Evolutionary conservation across 2,888 invertebrate species (phyloP).

Genomic region (Caenorhabditis wallacei): DNA sequence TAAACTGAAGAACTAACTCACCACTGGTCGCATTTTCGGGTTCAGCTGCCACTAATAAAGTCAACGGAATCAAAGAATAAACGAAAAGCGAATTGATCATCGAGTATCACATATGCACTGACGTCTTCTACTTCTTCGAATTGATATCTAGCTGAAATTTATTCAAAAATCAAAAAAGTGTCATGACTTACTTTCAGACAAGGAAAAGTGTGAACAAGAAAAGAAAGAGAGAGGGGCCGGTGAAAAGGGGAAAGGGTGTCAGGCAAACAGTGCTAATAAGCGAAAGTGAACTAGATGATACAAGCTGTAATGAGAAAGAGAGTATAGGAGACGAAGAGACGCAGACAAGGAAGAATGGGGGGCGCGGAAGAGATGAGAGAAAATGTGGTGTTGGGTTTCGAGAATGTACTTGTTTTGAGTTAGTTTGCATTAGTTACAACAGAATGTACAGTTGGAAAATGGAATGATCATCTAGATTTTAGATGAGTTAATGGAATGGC

Average conservation of each 20-base stretch:
- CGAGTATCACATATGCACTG: constrained; percentile 52
- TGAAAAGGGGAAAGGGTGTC: constrained; percentile 31
- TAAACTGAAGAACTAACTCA: too few species aligned
- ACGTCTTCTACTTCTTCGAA: constrained; percentile 24
- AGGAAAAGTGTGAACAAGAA: constrained; percentile 36
- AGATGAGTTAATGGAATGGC: neutral
- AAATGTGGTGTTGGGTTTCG: constrained; percentile 59
- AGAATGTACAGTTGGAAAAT: constrained; percentile 31
- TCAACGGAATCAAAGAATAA: constrained; percentile 40
- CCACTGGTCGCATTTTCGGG: constrained; percentile 52
- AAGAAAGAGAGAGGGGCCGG: constrained; percentile 15
- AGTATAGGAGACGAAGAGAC: constrained; percentile 38
- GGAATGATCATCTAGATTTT: constrained; percentile 15
- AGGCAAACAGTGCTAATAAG: constrained; percentile 61
- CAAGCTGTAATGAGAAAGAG: constrained; percentile 56
- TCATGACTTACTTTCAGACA: constrained; percentile 34
- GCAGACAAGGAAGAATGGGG: constrained; percentile 50
- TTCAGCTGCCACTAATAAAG: constrained; percentile 33
- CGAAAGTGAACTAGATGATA: constrained; percentile 61
- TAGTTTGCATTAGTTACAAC: constrained; percentile 48
- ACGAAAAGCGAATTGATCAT: constrained; percentile 54
- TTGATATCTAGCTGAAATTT: constrained; percentile 43
- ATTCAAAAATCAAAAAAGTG: neutral
- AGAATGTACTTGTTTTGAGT: constrained; percentile 62
- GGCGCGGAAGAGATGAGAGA: constrained; percentile 36